Evolutionary conservation across 2,888 invertebrate genomes (phyloP).

Genomic region (Smittia sp.): DNA sequence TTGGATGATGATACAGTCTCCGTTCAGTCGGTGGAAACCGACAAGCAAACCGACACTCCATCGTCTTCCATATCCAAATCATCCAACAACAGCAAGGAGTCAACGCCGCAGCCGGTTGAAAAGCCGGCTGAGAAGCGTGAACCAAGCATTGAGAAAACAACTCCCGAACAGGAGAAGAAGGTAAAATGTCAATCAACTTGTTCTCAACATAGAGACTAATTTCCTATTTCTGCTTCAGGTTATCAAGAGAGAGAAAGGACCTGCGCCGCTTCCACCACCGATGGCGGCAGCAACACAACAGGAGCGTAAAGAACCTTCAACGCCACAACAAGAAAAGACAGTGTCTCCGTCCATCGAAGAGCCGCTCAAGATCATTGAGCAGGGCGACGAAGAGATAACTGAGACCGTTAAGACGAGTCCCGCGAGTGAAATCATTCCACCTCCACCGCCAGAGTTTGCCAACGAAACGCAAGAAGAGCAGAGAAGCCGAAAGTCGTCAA

Average conservation of each 20-base stretch:
- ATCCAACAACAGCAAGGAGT: slow-evolving; percentile 52
- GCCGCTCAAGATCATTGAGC: slow-evolving; percentile 47
- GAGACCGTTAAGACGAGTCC: slow-evolving; percentile 17
- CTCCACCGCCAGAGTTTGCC: slow-evolving; percentile 39
- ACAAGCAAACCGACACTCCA: slow-evolving; percentile 61
- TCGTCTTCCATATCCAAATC: slow-evolving; percentile 51
- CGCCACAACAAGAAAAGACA: slow-evolving; percentile 41
- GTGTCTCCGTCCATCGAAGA: slow-evolving; percentile 44
- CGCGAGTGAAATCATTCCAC: slow-evolving; percentile 33
- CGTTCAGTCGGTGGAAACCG: slow-evolving; percentile 77
- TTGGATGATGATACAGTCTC: slow-evolving; percentile 89
- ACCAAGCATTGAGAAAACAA: slow-evolving; percentile 47
- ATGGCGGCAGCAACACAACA: slow-evolving; percentile 28
- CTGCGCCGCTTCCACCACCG: slow-evolving; percentile 66
- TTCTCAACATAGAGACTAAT: slow-evolving; percentile 16
- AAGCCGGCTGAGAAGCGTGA: neutral
- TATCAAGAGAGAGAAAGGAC: slow-evolving; percentile 79
- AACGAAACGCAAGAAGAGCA: slow-evolving; percentile 11
- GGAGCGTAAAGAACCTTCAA: neutral
- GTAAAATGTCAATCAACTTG: slow-evolving; percentile 44
- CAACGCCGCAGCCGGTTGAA: slow-evolving; percentile 47
- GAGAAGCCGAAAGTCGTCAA: neutral
- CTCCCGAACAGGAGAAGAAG: slow-evolving; percentile 50
- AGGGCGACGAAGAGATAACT: slow-evolving; percentile 44
- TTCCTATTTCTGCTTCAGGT: slow-evolving; percentile 53